These are phyloP conservation scores for Cheilosia vernalis DNA, from an alignment of 2,888 invertebrate genomes.

Conservation along the genomic window DNA sequence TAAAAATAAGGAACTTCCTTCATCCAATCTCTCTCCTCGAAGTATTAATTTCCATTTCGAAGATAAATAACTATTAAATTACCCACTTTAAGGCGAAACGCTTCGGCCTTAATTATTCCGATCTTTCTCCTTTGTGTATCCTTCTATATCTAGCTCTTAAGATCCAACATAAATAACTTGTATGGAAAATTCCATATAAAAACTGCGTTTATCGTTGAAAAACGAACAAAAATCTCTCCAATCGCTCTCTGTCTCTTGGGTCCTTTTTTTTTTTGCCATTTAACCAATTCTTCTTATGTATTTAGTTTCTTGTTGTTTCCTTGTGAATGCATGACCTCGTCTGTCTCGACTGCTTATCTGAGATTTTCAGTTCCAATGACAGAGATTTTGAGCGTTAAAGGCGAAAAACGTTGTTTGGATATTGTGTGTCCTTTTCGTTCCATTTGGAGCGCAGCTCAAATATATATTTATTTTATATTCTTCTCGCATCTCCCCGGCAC, in stretches of 20 bases:
- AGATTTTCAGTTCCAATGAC: constrained; percentile 59
- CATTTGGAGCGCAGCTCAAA: constrained; percentile 20
- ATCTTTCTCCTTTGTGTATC: constrained; percentile 18
- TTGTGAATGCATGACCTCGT: constrained; percentile 54
- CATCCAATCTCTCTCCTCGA: no score
- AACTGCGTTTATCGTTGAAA: constrained; percentile 30
- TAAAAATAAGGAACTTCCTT: no score
- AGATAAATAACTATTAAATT: constrained; percentile 37
- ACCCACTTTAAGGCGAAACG: constrained; percentile 27
- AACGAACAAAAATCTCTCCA: constrained; percentile 22
- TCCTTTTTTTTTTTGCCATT: not conserved
- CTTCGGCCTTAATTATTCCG: constrained; percentile 26
- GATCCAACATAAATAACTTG: constrained; percentile 22
- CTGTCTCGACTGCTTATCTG: constrained; percentile 52
- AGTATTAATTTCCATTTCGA: not conserved
- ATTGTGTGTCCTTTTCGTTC: constrained; percentile 13
- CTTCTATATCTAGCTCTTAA: not conserved
- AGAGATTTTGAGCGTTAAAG: constrained; percentile 39
- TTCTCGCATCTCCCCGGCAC: not conserved
- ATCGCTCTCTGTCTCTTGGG: constrained; percentile 12
- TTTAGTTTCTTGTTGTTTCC: not conserved
- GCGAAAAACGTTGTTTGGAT: not conserved
- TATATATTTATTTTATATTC: not conserved
- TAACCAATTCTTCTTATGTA: not conserved
- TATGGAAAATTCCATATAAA: constrained; percentile 26